Evolutionary conservation across 2,113 vertebrate genomes (phyloP), one percentile per base, ranked within the genome.

Genomic region (Gymnobelideus leadbeateri): DNA sequence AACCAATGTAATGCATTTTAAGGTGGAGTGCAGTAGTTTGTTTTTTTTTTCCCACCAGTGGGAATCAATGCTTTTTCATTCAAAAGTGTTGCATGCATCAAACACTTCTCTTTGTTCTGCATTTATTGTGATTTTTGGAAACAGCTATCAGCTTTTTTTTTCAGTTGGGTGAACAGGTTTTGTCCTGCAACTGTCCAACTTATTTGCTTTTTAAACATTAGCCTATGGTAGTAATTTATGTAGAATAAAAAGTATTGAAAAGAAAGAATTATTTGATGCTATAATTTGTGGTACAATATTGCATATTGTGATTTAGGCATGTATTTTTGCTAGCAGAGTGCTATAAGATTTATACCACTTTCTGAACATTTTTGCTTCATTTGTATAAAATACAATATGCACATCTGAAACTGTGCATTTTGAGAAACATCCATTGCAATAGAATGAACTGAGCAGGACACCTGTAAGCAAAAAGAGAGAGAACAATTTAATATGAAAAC

Each of bases 241-340:
- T 99, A 99, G 98, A 98, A 98, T 98, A 98, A 98, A 97, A 98
- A 98, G 97, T 97, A 98, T 98, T 97, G 53, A 98, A 98, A 98
- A 98, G 92, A 98, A 98, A 97, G 98, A 97, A 98, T 97, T 94
- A 98, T 98, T 98, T 98, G 98, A 97, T 98, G 97, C 96, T 98
- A 96, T 98, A 98, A 96, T 98, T 98, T 97, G 97, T 98, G 98
- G 96, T 98, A 98, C 97, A 97, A 77, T 98, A 98, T 98, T 98
- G 98, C 98, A 98, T 98, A 98, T 97, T 98, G 98, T 99, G 98
- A 99, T 98, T 98, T 98, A 96, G 97, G 99, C 98, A 98, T 99
- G 98, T 97, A 91, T 95, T 98, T 98, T 98, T 98, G 98, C 98
- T 98, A 98, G 98, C 97, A 98, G 98, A 98, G 97, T 97, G 98